Evolutionary conservation across 2,888 invertebrate genomes (phyloP).

Genomic region (Smittia sp.): DNA sequence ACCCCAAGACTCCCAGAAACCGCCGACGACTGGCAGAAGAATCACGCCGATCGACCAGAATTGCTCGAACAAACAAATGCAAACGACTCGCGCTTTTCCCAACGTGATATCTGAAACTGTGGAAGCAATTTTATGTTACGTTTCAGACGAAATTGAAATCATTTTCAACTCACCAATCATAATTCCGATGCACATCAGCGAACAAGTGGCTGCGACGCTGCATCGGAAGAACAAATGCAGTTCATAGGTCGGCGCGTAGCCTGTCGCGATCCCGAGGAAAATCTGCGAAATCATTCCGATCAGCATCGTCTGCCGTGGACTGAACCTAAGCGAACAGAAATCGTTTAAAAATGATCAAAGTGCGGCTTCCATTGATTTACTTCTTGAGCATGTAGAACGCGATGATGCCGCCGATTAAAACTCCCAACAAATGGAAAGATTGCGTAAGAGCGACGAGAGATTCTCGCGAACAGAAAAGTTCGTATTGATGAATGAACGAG

Average conservation of each 20-base stretch:
- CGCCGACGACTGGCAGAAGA: slow-evolving; percentile 53
- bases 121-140: slow-evolving; percentile 25
- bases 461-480: slow-evolving; percentile 54
- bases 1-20: slow-evolving; percentile 53
- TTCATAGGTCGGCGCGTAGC: slow-evolving; percentile 53
- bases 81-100: slow-evolving; percentile 48
- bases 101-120: slow-evolving; percentile 55
- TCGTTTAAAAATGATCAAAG: too few relatives aligned
- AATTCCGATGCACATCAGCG: slow-evolving; percentile 54
- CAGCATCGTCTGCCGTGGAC: slow-evolving; percentile 54
- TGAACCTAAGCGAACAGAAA: slow-evolving; percentile 50
- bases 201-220: slow-evolving; percentile 55
- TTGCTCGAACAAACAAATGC: slow-evolving; percentile 53
- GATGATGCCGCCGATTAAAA: slow-evolving; percentile 54
- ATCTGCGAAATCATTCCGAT: slow-evolving; percentile 54
- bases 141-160: slow-evolving; percentile 50
- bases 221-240: slow-evolving; percentile 55
- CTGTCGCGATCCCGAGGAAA: slow-evolving; percentile 53
- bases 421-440: slow-evolving; percentile 56
- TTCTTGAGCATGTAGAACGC: slow-evolving; percentile 52
- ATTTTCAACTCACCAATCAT: slow-evolving; percentile 53
- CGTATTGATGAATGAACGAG: slow-evolving; percentile 54
- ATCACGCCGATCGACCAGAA: slow-evolving; percentile 57
- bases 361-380: slow-evolving; percentile 47
- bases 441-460: slow-evolving; percentile 55